These are phyloP conservation scores for Stichopus horrens DNA, from an alignment of 53 echinoderm and acorn worm species.

Conservation along the genomic window DNA sequence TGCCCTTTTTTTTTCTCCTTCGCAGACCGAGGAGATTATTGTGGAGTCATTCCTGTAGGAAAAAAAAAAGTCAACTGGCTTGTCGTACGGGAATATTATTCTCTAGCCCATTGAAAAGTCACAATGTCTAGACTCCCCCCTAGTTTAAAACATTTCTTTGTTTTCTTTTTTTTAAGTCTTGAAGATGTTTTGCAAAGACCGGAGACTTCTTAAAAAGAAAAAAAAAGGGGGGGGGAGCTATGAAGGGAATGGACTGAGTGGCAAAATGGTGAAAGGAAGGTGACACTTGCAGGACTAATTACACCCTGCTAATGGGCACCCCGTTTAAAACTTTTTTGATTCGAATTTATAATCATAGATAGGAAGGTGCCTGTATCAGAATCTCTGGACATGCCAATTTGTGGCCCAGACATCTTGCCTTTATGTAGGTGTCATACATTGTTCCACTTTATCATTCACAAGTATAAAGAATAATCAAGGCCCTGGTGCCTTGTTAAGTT, in stretches of 20 bases:
- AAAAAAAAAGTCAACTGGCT: background rate
- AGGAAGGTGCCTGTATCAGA: background rate
- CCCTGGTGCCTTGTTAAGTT: too few species aligned
- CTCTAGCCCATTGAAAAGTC: slow-evolving; percentile 24
- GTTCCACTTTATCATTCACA: background rate
- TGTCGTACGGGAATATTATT: slow-evolving; percentile 14
- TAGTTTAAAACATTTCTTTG: background rate
- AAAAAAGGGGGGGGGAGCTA: background rate
- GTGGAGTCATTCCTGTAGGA: slow-evolving; percentile 14
- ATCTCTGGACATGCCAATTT: background rate
- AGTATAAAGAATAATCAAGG: too few species aligned
- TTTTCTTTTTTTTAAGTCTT: background rate
- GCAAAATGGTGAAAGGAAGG: slow-evolving; percentile 28
- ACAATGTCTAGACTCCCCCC: slow-evolving; percentile 33
- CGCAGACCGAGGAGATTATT: slow-evolving; percentile 15
- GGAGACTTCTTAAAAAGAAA: background rate
- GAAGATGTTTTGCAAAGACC: slow-evolving; percentile 16
- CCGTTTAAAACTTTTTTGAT: background rate
- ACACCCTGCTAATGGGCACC: slow-evolving; percentile 32
- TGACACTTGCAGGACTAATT: slow-evolving; percentile 36
- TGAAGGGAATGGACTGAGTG: slow-evolving; percentile 27
- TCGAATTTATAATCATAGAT: background rate
- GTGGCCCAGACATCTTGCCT: background rate
- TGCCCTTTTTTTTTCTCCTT: slow-evolving; percentile 44
- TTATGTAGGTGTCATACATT: background rate